Evolutionary conservation across 2,888 invertebrate species (phyloP).

Genomic region (Anodontia alba): DNA sequence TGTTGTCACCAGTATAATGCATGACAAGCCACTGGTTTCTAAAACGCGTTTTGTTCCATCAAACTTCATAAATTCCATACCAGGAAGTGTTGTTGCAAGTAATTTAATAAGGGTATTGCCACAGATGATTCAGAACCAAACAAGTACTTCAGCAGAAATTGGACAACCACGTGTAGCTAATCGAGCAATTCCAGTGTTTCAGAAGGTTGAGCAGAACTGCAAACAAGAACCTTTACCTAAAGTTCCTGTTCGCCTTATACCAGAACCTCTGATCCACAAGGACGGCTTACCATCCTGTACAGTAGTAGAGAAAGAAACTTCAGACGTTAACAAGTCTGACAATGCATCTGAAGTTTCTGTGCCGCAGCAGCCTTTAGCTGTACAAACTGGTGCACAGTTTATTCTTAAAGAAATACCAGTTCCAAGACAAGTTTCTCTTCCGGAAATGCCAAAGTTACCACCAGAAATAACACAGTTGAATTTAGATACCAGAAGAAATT

Average conservation of each 20-base stretch:
- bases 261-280: neutral
- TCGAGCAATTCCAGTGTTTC: neutral
- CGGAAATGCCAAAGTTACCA: constrained; percentile 39
- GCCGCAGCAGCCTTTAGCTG: neutral
- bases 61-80: neutral
- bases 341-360: neutral
- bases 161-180: neutral
- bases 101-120: neutral
- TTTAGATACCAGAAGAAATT: neutral
- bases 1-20: neutral
- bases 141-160: neutral
- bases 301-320: no score
- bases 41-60: neutral
- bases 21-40: neutral
- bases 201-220: neutral
- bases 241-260: neutral
- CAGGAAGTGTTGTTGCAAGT: neutral
- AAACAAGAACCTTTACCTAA: neutral
- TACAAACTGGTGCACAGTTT: neutral
- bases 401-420: constrained; percentile 44
- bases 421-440: constrained; percentile 25
- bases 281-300: no score
- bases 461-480: constrained; percentile 29
- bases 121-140: neutral
- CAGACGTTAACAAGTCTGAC: neutral